These are phyloP conservation scores for Danionella dracula DNA, from an alignment of 2,797 vertebrate genomes.

Conservation along the genomic window DNA sequence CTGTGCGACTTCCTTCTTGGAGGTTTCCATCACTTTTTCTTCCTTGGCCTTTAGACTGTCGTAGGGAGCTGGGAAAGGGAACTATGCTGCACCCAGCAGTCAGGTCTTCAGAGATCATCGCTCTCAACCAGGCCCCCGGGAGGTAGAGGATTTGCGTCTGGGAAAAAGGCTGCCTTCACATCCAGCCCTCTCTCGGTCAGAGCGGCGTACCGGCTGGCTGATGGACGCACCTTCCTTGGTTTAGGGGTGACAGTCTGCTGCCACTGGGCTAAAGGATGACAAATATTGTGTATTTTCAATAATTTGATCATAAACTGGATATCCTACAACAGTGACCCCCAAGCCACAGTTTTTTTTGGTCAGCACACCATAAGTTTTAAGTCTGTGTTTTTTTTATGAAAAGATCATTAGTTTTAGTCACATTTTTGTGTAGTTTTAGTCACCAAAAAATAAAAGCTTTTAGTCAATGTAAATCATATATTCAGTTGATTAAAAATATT, in stretches of 20 bases:
- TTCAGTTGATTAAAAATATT: no score
- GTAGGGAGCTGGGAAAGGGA: slow-evolving; percentile 6
- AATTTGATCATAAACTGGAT: no score
- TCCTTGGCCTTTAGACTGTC: neutral
- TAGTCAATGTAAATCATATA: no score
- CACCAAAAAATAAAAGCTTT: no score
- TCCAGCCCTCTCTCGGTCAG: slow-evolving; percentile 96
- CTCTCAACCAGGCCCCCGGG: slow-evolving; percentile 88
- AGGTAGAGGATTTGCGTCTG: slow-evolving; percentile 84
- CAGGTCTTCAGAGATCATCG: slow-evolving; percentile 82
- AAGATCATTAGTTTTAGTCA: no score
- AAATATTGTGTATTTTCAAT: neutral
- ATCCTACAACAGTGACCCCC: no score
- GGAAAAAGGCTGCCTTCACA: slow-evolving; percentile 96
- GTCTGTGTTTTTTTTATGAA: no score
- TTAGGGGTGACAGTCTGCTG: slow-evolving; percentile 88
- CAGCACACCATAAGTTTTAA: no score
- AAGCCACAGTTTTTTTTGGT: no score
- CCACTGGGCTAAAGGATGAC: slow-evolving; percentile 80
- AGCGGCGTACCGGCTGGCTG: slow-evolving; percentile 91
- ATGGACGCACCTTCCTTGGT: slow-evolving; percentile 91
- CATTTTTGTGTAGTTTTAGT: no score
- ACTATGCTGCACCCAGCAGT: slow-evolving; percentile 1
- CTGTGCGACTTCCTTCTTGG: neutral
- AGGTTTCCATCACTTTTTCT: neutral